A percentile compares a stretch with the other conserved stretches of the same genome.
Conservation (phyloP, 2,888 invertebrate genomes). For the Anodontia alba region DNA sequence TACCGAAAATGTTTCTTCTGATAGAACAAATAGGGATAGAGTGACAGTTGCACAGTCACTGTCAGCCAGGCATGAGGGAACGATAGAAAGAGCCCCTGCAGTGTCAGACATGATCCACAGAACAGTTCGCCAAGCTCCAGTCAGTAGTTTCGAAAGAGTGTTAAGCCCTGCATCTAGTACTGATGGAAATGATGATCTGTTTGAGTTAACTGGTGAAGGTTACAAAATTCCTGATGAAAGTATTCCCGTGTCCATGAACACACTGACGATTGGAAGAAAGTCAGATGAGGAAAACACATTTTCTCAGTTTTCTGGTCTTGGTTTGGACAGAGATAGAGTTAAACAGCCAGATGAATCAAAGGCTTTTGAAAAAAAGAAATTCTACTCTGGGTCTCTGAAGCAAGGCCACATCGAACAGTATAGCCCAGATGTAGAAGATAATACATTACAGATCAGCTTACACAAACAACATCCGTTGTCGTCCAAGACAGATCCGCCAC, state of each 20-base stretch:
- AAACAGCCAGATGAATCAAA: no score
- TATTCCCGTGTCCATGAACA: conserved; percentile 27
- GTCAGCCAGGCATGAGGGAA: not conserved
- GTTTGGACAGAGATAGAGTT: not conserved
- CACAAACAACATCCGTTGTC: no score
- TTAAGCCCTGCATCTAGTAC: no score
- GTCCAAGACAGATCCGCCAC: no score
- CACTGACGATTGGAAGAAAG: conserved; percentile 5
- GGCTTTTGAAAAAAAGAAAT: no score
- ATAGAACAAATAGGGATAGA: not conserved
- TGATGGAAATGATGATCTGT: not conserved
- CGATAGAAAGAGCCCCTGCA: not conserved
- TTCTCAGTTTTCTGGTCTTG: conserved; percentile 38
- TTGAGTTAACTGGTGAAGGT: conserved; percentile 25
- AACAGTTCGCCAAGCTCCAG: no score
- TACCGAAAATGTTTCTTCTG: not conserved
- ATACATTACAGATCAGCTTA: no score
- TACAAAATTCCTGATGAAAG: conserved; percentile 37
- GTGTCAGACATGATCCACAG: not conserved
- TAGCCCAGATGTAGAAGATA: no score
- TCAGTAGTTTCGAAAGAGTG: no score
- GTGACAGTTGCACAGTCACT: not conserved
- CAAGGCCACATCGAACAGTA: no score
- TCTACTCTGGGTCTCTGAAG: no score
- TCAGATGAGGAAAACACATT: conserved; percentile 49